A percentile compares a stretch with the other conserved stretches of the same genome.
Evolutionary conservation across 2,888 invertebrate species (phyloP).

Genomic region (Tortrix viridana): DNA sequence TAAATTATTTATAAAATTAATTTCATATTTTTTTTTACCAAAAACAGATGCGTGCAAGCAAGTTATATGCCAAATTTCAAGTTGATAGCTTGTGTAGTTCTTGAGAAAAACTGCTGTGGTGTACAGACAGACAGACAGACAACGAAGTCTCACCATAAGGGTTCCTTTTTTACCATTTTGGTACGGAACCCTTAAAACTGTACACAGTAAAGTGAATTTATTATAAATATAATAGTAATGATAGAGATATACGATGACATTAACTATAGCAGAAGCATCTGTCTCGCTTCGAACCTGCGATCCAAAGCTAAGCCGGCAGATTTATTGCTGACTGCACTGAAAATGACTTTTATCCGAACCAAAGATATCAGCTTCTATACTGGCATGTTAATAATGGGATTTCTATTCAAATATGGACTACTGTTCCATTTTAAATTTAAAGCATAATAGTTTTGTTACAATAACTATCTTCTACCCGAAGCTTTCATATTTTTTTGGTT

Average conservation of each 20-base stretch:
- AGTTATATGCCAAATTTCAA: too few species aligned
- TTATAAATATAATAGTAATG: conserved; percentile 2
- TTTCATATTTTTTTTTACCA: too few species aligned
- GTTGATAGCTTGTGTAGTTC: too few species aligned
- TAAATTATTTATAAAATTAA: too few species aligned
- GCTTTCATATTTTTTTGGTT: too few species aligned
- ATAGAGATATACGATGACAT: conserved; percentile 9
- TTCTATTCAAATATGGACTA: conserved; percentile 28
- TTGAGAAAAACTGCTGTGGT: too few species aligned
- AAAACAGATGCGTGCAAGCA: too few species aligned
- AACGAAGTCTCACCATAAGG: too few species aligned
- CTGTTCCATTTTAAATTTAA: background rate
- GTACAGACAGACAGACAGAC: too few species aligned
- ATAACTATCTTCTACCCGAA: background rate
- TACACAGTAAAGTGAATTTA: background rate
- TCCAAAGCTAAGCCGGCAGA: conserved; percentile 29
- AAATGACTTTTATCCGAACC: conserved; percentile 36
- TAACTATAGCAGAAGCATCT: conserved; percentile 24
- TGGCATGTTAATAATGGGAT: conserved; percentile 29
- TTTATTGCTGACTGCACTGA: conserved; percentile 27
- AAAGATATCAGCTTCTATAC: conserved; percentile 20
- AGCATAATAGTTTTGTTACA: background rate
- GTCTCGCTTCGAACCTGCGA: conserved; percentile 22
- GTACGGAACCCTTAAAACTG: too few species aligned
- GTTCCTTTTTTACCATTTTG: too few species aligned